Percentiles rank a stretch among this genome's conserved stretches.
Conservation (phyloP, 2,888 invertebrate species). For the Pterostichus madidus region DNA sequence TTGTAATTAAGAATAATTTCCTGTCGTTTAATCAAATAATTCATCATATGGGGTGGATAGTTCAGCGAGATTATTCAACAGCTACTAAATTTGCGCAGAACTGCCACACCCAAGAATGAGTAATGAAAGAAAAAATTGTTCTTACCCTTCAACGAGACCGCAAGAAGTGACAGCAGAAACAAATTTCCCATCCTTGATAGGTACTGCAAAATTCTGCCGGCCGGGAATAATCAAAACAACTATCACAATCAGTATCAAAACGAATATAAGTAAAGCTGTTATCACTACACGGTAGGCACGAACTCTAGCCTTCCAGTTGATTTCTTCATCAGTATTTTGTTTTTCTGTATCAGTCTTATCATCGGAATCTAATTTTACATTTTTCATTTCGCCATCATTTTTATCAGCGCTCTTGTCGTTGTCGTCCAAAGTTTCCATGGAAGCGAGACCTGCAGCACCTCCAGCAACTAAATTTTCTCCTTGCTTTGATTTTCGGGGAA, state of each 20-base stretch:
- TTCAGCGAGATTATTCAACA: no score
- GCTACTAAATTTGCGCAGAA: no score
- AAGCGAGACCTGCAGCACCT: slow-evolving; percentile 86
- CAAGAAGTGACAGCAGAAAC: slow-evolving; percentile 87
- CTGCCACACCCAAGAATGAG: no score
- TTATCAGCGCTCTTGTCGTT: slow-evolving; percentile 83
- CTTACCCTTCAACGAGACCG: slow-evolving; percentile 88
- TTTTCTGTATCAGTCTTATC: slow-evolving; percentile 80
- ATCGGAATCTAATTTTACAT: slow-evolving; percentile 82
- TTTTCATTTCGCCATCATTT: slow-evolving; percentile 86
- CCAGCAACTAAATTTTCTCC: slow-evolving; percentile 75
- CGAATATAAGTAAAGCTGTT: slow-evolving; percentile 80
- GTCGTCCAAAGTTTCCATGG: slow-evolving; percentile 90
- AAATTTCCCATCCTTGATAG: slow-evolving; percentile 85
- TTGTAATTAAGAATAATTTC: no score
- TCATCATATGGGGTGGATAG: no score
- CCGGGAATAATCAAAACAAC: slow-evolving; percentile 82
- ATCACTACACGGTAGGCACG: slow-evolving; percentile 84
- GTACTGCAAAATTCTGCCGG: slow-evolving; percentile 79
- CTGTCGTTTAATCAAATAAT: no score
- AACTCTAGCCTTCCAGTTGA: slow-evolving; percentile 81
- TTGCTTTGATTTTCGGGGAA: slow-evolving; percentile 77
- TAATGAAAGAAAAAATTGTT: background rate
- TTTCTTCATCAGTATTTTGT: slow-evolving; percentile 77
- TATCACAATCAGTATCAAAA: slow-evolving; percentile 83